Conservation (phyloP, 2,797 vertebrate species). For the Ambastaia sidthimunki region DNA sequence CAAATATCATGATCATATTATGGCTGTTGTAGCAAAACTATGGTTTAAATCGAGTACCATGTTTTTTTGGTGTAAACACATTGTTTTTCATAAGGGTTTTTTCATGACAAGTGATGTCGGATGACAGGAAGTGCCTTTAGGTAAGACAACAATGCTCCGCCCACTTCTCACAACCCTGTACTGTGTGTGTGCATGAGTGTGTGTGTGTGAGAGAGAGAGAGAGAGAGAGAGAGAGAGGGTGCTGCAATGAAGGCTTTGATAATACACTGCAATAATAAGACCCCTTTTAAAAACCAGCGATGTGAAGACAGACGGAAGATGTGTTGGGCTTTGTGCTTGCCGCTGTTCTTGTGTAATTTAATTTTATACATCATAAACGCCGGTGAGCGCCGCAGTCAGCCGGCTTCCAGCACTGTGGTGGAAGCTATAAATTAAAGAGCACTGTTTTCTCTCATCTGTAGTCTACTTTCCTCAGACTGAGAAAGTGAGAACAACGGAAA, state of each 20-base stretch:
- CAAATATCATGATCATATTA: no score
- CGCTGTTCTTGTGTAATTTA: slow-evolving; percentile 74
- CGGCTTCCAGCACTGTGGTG: slow-evolving; percentile 68
- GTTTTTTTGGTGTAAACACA: background rate
- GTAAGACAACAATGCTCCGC: no score
- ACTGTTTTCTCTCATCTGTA: slow-evolving; percentile 71
- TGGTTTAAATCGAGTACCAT: no score
- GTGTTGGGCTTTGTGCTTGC: slow-evolving; percentile 69
- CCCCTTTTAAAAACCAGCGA: slow-evolving; percentile 62
- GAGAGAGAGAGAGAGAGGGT: background rate
- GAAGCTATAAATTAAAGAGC: slow-evolving; percentile 76
- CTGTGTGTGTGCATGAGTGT: background rate
- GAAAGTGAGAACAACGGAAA: slow-evolving; percentile 62
- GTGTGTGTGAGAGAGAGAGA: slow-evolving; percentile 3
- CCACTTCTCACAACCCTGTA: background rate
- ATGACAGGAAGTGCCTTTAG: background rate
- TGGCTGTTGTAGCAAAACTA: no score
- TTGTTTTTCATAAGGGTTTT: background rate
- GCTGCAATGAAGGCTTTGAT: slow-evolving; percentile 12
- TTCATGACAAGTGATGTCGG: background rate
- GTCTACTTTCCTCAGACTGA: slow-evolving; percentile 66
- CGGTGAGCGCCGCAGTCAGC: slow-evolving; percentile 74
- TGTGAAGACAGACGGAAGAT: slow-evolving; percentile 66
- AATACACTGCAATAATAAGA: slow-evolving; percentile 51
- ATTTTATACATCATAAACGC: slow-evolving; percentile 83